Evolutionary conservation across 2,113 vertebrate genomes (phyloP).

Genomic region (Shinisaurus crocodilurus): DNA sequence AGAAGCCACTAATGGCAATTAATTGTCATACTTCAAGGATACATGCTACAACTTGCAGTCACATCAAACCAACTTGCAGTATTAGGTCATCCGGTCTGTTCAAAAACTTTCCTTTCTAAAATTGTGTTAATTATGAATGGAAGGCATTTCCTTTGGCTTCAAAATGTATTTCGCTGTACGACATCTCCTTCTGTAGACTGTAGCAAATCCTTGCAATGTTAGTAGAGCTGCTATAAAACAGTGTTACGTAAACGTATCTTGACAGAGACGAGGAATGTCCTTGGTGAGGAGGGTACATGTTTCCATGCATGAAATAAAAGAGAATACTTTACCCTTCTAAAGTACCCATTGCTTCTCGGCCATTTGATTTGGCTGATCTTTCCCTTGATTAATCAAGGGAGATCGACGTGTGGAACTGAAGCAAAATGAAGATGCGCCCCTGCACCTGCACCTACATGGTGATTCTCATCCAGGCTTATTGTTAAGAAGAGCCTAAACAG

Average conservation of each 20-base stretch:
- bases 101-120: constrained; percentile 20
- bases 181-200: neutral
- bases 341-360: neutral
- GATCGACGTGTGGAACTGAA: neutral
- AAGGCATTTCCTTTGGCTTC: constrained; percentile 23
- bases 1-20: constrained; percentile 54
- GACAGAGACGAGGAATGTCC: constrained; percentile 38
- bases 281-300: constrained; percentile 46
- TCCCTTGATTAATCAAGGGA: neutral
- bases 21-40: constrained; percentile 31
- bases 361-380: neutral
- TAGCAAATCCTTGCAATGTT: constrained; percentile 23
- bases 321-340: neutral
- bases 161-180: neutral
- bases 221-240: neutral
- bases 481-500: too few relatives aligned
- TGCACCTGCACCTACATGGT: too few relatives aligned
- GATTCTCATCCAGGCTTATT: too few relatives aligned
- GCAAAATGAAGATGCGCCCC: too few relatives aligned
- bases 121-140: constrained; percentile 14
- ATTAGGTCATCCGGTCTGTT: constrained; percentile 35
- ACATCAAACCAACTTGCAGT: constrained; percentile 12
- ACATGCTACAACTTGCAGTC: constrained; percentile 57
- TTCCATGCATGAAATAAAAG: constrained; percentile 41
- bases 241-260: constrained; percentile 33